Percentiles rank a stretch among this genome's conserved stretches.
phyloP scores from a whole-genome alignment of 1,140 invertebrate genomes.

The Pseudomyrmex sp. region DNA sequence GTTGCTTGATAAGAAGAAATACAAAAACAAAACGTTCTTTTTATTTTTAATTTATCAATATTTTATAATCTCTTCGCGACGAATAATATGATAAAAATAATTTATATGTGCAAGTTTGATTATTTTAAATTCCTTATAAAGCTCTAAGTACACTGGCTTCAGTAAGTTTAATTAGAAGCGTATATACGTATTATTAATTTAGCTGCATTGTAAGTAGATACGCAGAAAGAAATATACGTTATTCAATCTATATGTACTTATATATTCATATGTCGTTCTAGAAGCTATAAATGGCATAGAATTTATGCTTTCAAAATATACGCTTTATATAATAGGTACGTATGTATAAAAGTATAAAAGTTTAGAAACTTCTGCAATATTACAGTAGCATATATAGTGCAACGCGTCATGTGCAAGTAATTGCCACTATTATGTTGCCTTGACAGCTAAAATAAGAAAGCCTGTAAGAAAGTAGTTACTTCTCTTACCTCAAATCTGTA shows the following conservation, averaged over 20 bases:
- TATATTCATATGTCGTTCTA: constrained; percentile 22
- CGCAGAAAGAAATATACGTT: not conserved
- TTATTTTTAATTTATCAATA: not conserved
- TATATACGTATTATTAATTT: not conserved
- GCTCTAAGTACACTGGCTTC: not conserved
- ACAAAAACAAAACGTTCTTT: not conserved
- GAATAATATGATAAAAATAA: not conserved
- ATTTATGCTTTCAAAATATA: constrained; percentile 12
- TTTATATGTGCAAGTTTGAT: not conserved
- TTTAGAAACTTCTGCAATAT: constrained; percentile 52
- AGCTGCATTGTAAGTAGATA: constrained; percentile 23
- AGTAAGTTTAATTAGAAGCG: too few relatives aligned
- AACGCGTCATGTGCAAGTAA: constrained; percentile 65
- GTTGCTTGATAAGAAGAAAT: not conserved
- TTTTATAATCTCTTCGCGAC: too few relatives aligned
- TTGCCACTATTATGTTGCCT: constrained; percentile 50
- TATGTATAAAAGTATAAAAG: constrained; percentile 26
- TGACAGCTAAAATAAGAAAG: constrained; percentile 48
- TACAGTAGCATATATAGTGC: constrained; percentile 64
- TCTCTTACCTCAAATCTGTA: constrained; percentile 94
- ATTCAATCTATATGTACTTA: not conserved
- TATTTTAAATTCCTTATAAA: not conserved
- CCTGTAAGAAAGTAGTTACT: constrained; percentile 41
- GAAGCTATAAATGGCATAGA: not conserved
- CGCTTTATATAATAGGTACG: constrained; percentile 11